Conservation (phyloP, 2,888 invertebrate species). For the Acanthosepion lycidas region DNA sequence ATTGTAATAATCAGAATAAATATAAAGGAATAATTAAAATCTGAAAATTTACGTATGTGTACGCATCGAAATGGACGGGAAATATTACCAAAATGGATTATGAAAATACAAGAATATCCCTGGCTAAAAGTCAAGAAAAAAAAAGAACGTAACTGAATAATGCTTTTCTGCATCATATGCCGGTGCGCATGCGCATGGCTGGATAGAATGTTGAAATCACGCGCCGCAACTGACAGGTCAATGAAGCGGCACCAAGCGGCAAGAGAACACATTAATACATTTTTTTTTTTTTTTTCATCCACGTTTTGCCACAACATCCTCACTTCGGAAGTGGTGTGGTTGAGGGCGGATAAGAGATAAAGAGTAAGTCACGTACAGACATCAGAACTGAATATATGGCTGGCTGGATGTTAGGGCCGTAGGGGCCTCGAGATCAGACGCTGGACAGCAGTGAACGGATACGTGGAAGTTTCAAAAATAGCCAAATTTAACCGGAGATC, state of each 20-base stretch:
- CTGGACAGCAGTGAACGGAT: background rate
- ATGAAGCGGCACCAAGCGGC: background rate
- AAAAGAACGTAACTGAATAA: background rate
- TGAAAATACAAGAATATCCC: background rate
- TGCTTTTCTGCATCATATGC: conserved; percentile 7
- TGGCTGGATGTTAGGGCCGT: background rate
- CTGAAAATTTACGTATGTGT: background rate
- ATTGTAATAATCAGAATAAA: too few relatives aligned
- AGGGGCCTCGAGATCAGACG: background rate
- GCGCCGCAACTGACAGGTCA: conserved; percentile 11
- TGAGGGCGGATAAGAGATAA: background rate
- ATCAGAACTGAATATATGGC: background rate
- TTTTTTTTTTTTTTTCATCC: background rate
- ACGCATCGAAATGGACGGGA: background rate
- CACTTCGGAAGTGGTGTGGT: background rate
- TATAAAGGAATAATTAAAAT: too few relatives aligned
- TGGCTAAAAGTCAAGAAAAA: background rate
- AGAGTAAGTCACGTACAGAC: background rate
- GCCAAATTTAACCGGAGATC: background rate
- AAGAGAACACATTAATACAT: background rate
- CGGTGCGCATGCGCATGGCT: background rate
- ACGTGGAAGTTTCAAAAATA: background rate
- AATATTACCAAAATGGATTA: background rate
- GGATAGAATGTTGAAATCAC: background rate
- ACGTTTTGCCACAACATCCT: background rate